Percentiles rank a stretch among this genome's conserved stretches.
Evolutionary conservation across 2,888 invertebrate species (phyloP).

Genomic region (Lasioglossum zephyrum): DNA sequence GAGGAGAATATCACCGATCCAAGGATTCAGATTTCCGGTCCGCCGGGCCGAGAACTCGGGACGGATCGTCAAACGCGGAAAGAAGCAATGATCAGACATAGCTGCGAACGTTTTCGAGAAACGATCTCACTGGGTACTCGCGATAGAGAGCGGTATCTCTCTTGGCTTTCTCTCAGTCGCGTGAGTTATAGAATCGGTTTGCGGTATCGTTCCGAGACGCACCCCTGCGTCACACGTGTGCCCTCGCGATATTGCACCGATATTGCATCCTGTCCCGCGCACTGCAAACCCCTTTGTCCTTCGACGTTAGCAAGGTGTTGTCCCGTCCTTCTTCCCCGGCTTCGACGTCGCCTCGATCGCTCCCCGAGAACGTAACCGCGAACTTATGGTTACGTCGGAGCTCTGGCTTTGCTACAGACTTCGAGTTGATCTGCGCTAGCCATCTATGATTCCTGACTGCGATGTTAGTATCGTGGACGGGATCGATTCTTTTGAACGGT

Average conservation of each 20-base stretch:
- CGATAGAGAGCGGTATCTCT: conserved; percentile 13
- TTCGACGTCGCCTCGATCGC: conserved; percentile 8
- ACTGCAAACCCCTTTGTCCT: conserved; percentile 31
- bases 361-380: conserved; percentile 8
- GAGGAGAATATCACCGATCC: conserved; percentile 4
- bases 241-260: conserved; percentile 77
- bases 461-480: neutral
- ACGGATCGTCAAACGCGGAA: conserved; percentile 35
- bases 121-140: conserved; percentile 21
- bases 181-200: conserved; percentile 80
- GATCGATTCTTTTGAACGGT: conserved; percentile 11
- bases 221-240: conserved; percentile 67
- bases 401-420: neutral
- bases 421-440: neutral
- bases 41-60: neutral
- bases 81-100: conserved; percentile 19
- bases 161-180: conserved; percentile 55
- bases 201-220: conserved; percentile 75
- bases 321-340: neutral
- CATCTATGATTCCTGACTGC: neutral
- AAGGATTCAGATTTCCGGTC: conserved; percentile 20
- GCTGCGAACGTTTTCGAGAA: conserved; percentile 64
- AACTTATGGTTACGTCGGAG: conserved; percentile 16
- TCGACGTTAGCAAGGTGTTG: neutral
- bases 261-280: conserved; percentile 74